Evolutionary conservation across 2,888 invertebrate genomes (phyloP).

Genomic region (Caradrina kadenii): DNA sequence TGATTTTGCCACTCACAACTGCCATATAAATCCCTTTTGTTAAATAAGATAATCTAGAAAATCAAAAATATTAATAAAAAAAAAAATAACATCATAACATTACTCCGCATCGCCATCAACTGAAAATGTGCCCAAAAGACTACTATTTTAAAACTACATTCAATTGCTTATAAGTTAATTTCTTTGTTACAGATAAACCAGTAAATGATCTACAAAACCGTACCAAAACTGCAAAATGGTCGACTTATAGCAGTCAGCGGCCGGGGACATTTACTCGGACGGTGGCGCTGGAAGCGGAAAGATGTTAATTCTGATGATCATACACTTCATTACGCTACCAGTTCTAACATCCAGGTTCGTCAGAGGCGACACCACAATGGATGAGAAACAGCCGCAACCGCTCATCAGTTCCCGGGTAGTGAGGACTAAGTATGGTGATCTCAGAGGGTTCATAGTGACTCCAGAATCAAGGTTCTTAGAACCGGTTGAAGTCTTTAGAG

Average conservation of each 20-base stretch:
- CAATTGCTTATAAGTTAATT: not conserved
- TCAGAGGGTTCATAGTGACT: conserved; percentile 96
- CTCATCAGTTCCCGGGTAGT: conserved; percentile 95
- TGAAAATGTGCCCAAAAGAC: too few species aligned
- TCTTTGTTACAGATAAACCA: conserved; percentile 83
- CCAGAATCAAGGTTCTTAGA: conserved; percentile 95
- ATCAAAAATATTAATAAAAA: too few species aligned
- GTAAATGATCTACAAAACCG: conserved; percentile 77
- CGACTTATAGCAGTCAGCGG: conserved; percentile 84
- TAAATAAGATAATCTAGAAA: too few species aligned
- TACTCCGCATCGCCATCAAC: too few species aligned
- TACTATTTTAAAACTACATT: not conserved
- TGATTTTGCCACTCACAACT: too few species aligned
- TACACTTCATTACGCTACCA: conserved; percentile 88
- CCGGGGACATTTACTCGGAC: conserved; percentile 76
- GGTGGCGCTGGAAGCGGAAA: conserved; percentile 84
- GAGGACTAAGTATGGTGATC: conserved; percentile 96
- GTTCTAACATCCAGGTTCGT: conserved; percentile 85
- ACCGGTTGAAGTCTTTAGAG: conserved; percentile 97
- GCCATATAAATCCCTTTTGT: too few species aligned
- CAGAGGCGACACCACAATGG: conserved; percentile 87
- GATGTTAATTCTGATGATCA: conserved; percentile 85
- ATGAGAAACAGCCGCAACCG: conserved; percentile 84
- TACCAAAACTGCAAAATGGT: conserved; percentile 80
- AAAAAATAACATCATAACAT: too few species aligned